Percentiles rank a stretch among this genome's conserved stretches.
These are phyloP conservation scores for Poecilia gillii DNA, from an alignment of 2,797 vertebrate species.

Conservation along the genomic window DNA sequence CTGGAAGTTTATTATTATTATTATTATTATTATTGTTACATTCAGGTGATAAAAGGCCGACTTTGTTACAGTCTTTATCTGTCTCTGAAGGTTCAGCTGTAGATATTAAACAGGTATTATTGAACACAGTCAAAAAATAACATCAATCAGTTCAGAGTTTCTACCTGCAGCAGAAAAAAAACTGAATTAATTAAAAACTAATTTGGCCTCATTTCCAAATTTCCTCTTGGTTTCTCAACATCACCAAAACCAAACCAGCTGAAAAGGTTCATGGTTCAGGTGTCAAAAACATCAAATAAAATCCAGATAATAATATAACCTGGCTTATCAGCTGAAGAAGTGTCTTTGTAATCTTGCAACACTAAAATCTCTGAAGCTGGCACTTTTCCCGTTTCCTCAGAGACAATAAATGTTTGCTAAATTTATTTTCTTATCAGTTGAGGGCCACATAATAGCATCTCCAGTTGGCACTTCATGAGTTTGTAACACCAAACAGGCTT, in stretches of 20 bases:
- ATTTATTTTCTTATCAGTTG: not conserved
- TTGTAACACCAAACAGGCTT: not conserved
- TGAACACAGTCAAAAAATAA: not conserved
- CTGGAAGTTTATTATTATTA: too few relatives aligned
- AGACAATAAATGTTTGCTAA: not conserved
- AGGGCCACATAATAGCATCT: not conserved
- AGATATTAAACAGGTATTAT: too few relatives aligned
- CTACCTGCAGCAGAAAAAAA: not conserved
- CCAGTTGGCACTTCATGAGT: not conserved
- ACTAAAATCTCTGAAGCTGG: not conserved
- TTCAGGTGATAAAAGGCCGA: too few relatives aligned
- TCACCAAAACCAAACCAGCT: not conserved
- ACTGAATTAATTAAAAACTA: not conserved
- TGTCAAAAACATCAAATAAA: not conserved
- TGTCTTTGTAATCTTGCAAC: not conserved
- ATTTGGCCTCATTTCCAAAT: too few relatives aligned
- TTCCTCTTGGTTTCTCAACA: too few relatives aligned
- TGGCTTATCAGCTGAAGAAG: not conserved
- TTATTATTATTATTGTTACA: too few relatives aligned
- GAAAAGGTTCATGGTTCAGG: not conserved
- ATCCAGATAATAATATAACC: not conserved
- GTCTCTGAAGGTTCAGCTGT: too few relatives aligned
- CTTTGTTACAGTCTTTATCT: too few relatives aligned
- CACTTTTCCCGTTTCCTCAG: not conserved
- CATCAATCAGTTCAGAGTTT: not conserved